Evolutionary conservation across 2,797 vertebrate genomes (phyloP), one percentile per base, ranked within the genome.

Genomic region (Oceanodroma leucorhoa): DNA sequence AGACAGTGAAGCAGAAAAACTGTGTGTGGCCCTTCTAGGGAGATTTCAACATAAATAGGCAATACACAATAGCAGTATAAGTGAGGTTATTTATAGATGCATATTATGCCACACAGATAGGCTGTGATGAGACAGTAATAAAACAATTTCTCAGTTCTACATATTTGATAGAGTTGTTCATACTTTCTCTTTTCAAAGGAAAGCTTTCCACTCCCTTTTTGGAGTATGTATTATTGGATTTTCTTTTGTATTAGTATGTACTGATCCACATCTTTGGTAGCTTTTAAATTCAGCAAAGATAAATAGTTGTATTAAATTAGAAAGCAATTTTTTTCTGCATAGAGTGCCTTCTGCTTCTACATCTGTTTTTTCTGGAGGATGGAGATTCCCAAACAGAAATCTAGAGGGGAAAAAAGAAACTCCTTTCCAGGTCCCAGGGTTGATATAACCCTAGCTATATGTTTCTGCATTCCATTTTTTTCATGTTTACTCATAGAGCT

Each of bases 1-100:
- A 40, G 61, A 93, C 50, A 90, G 32, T 19, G 83, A 93, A 90
- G 83, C 54, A 92, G 80, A 93, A 90, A 90, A 65, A n/a, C 32
- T 24, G 20, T 57, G 20, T 57, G 75, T 54, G 64, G 60, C 61
- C 87, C 16, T 77, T 94, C 60, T 54, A 50, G 70, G 77, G 66
- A 76, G 36, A 77, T 73, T 92, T 93, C 62, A 81, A 72, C 83
- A 69, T 45, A 91, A 88, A 86, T 5, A 93, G 65, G 32, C 50
- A 88, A 78, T n/a, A 71, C 17, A 71, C 57, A 92, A 50, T 32
- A 86, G 65, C 61, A 86, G 45, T 61, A 6, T 50, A 89, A 79
- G 29, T 51, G 46, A 62, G 14, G 40, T 51, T 85, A 85, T 87
- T 90, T 90, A 69, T 51, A 82, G 70, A 54, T 38, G n/a, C 9